Conservation (phyloP, 2,797 vertebrate species). For the Eupleurogrammus muticus region DNA sequence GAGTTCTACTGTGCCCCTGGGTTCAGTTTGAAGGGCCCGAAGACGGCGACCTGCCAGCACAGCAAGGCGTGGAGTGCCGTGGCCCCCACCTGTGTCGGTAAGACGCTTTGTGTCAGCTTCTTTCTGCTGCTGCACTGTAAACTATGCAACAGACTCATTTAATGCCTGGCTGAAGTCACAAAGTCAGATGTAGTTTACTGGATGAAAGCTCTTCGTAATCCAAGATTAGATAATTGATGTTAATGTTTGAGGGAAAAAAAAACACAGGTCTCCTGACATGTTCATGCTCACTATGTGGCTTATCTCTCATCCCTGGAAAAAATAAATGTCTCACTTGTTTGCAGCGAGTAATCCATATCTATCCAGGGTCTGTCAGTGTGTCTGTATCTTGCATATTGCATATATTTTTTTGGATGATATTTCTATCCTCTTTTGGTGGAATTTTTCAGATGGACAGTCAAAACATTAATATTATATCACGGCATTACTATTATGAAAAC, state of each 20-base stretch:
- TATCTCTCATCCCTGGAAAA: conserved; percentile 22
- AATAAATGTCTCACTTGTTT: conserved; percentile 11
- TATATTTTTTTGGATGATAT: too few species aligned
- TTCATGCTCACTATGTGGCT: conserved; percentile 7
- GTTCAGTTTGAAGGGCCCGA: conserved; percentile 91
- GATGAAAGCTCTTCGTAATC: conserved; percentile 3
- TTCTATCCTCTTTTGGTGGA: too few species aligned
- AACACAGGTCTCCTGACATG: neutral
- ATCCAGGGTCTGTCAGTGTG: too few species aligned
- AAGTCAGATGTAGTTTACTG: conserved; percentile 18
- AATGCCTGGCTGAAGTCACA: conserved; percentile 22
- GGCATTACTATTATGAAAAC: too few species aligned
- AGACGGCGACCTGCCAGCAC: conserved; percentile 89
- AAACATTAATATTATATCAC: too few species aligned
- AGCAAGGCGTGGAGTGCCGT: conserved; percentile 90
- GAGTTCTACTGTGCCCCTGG: conserved; percentile 95
- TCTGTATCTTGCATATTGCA: too few species aligned
- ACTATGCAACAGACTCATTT: conserved; percentile 5
- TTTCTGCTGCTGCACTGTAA: conserved; percentile 13
- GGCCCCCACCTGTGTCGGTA: conserved; percentile 90
- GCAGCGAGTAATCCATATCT: neutral
- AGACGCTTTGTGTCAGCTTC: conserved; percentile 56
- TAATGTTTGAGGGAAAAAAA: conserved; percentile 12
- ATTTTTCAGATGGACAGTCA: too few species aligned
- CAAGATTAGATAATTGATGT: conserved; percentile 24